These are phyloP conservation scores for Sebastes variabilis DNA, from an alignment of 2,797 vertebrate genomes.

Conservation along the genomic window DNA sequence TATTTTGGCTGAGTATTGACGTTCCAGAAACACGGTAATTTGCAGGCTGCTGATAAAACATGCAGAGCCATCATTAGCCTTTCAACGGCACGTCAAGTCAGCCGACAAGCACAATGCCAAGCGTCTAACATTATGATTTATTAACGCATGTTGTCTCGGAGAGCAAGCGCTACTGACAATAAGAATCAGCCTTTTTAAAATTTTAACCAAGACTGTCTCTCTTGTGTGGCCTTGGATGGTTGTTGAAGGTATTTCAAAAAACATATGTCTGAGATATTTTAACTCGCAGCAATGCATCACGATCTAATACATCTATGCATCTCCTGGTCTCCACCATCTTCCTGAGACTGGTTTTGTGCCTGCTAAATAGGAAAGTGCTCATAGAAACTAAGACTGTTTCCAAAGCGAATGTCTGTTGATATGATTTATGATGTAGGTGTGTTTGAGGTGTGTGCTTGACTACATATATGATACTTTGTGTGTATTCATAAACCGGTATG, in stretches of 20 bases:
- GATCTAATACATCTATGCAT: background rate
- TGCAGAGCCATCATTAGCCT: slow-evolving; percentile 47
- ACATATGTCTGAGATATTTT: slow-evolving; percentile 8
- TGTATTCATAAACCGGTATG: too few species aligned
- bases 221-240: slow-evolving; percentile 22
- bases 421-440: too few species aligned
- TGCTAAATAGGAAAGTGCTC: background rate
- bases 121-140: slow-evolving; percentile 45
- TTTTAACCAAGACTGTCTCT: slow-evolving; percentile 9
- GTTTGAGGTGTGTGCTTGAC: too few species aligned
- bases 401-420: background rate
- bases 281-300: background rate
- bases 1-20: slow-evolving; percentile 26
- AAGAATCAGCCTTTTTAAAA: slow-evolving; percentile 30
- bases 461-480: too few species aligned
- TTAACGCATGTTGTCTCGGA: slow-evolving; percentile 35
- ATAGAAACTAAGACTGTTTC: background rate
- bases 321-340: background rate
- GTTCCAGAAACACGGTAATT: slow-evolving; percentile 35
- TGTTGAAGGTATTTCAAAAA: slow-evolving; percentile 20
- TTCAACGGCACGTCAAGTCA: slow-evolving; percentile 40
- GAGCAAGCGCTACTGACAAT: slow-evolving; percentile 23
- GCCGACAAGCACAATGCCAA: slow-evolving; percentile 29
- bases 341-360: background rate
- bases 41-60: slow-evolving; percentile 49